Evolutionary conservation across 2,113 vertebrate genomes (phyloP).

Genomic region (Stomatorhinus ivindoensis): DNA sequence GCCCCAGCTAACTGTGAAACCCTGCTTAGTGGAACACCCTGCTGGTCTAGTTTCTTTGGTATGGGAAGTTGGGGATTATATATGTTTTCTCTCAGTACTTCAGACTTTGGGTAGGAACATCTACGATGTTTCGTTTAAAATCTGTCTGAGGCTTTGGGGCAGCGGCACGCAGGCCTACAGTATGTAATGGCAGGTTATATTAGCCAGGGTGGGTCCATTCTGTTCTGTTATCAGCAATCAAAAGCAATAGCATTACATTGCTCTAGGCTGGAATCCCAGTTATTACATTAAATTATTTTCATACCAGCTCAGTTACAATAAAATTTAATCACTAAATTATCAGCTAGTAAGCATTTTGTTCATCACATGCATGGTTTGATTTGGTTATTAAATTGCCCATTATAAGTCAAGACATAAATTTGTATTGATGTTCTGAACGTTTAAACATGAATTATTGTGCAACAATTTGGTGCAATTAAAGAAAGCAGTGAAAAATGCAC

Average conservation of each 20-base stretch:
- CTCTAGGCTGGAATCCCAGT: slow-evolving; percentile 5
- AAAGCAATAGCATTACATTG: not conserved
- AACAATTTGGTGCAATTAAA: not conserved
- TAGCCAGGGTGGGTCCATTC: not conserved
- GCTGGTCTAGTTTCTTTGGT: not conserved
- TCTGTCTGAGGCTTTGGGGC: not conserved
- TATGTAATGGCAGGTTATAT: not conserved
- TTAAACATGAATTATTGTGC: not conserved
- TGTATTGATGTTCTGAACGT: not conserved
- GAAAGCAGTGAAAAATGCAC: not conserved
- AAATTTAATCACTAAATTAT: not conserved
- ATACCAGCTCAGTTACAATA: slow-evolving; percentile 8
- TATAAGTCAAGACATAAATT: not conserved
- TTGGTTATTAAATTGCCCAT: not conserved
- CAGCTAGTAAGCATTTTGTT: no score
- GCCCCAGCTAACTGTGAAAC: not conserved
- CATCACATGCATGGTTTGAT: not conserved
- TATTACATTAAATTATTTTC: slow-evolving; percentile 27
- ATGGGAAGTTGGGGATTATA: not conserved
- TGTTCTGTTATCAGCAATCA: not conserved
- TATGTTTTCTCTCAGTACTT: not conserved
- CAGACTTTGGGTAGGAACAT: not conserved
- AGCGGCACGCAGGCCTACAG: not conserved
- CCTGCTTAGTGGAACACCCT: not conserved
- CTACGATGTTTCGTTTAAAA: not conserved